Conservation (phyloP, 2,113 vertebrate species). For the Cygnus buccinator region DNA sequence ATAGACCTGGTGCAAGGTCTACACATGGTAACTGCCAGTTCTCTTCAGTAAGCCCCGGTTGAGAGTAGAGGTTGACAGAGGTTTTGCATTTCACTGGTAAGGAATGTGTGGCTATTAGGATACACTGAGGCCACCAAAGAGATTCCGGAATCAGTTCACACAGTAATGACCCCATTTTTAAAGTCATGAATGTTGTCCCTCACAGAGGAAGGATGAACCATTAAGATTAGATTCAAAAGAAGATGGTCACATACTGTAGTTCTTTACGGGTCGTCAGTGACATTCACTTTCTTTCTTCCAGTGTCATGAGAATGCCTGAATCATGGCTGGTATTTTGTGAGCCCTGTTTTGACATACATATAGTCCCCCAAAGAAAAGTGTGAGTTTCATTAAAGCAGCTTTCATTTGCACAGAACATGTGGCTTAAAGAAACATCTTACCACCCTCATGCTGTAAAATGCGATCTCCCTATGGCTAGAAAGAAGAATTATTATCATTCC, state of each 20-base stretch:
- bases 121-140: not conserved
- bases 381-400: not conserved
- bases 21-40: not conserved
- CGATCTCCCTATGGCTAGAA: not conserved
- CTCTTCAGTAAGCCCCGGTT: not conserved
- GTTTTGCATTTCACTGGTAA: not conserved
- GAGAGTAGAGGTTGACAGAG: not conserved
- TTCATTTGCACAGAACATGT: not conserved
- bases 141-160: not conserved
- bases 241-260: not conserved
- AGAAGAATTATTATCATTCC: not conserved
- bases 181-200: not conserved
- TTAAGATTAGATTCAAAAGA: not conserved
- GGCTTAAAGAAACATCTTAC: not conserved
- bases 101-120: not conserved
- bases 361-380: not conserved
- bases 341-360: not conserved
- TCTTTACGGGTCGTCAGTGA: not conserved
- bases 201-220: not conserved
- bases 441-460: not conserved
- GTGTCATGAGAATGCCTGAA: not conserved
- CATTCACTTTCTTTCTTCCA: not conserved
- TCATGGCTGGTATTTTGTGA: not conserved
- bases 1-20: not conserved
- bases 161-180: not conserved